A percentile compares a stretch with the other conserved stretches of the same genome.
Conservation (phyloP, 2,113 vertebrate genomes). For the Globicephala melas region DNA sequence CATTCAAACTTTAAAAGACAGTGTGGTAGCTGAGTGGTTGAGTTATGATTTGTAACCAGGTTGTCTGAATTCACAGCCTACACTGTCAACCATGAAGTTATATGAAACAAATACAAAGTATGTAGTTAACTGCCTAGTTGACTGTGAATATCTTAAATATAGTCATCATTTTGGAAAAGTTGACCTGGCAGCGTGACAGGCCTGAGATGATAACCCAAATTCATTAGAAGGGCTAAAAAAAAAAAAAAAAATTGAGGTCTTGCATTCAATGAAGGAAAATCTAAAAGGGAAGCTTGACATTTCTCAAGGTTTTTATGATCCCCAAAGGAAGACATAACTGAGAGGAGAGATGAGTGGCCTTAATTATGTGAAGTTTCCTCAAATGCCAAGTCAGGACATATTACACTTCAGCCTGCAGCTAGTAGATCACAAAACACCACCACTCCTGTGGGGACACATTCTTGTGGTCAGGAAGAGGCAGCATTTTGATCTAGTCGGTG, state of each 20-base stretch:
- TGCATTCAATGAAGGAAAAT: background rate
- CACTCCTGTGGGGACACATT: background rate
- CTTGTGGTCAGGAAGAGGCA: background rate
- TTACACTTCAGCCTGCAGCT: background rate
- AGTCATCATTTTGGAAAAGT: background rate
- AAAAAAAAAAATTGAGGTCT: background rate
- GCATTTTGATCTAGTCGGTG: background rate
- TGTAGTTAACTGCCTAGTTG: background rate
- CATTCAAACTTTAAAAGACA: background rate
- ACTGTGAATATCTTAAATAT: background rate
- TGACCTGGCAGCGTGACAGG: background rate
- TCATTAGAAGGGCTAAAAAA: background rate
- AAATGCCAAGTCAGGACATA: slow-evolving; percentile 28
- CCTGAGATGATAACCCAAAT: background rate
- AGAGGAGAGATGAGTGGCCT: background rate
- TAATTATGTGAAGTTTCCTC: slow-evolving; percentile 32
- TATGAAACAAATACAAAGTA: background rate
- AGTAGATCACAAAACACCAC: background rate
- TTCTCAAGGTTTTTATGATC: slow-evolving; percentile 2
- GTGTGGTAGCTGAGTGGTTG: background rate
- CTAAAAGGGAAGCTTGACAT: background rate
- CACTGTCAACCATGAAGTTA: background rate
- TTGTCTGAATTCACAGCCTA: background rate
- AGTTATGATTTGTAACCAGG: background rate
- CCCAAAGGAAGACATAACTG: slow-evolving; percentile 2